Conservation (phyloP, 2,888 invertebrate genomes). For the Acleris sparsana region DNA sequence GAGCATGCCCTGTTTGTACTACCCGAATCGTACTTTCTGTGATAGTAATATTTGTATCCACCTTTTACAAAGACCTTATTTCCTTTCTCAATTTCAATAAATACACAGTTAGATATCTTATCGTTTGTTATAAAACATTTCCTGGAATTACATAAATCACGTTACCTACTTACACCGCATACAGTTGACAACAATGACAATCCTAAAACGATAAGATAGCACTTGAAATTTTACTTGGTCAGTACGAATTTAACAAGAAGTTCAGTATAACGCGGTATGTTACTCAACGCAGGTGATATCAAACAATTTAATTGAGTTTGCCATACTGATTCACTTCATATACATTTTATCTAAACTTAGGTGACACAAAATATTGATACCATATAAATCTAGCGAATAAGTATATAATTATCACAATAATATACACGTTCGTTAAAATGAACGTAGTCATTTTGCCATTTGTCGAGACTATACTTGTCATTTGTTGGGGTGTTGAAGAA, state of each 20-base stretch:
- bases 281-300: no score
- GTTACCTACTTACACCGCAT: neutral
- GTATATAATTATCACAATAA: neutral
- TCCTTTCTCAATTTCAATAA: neutral
- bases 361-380: neutral
- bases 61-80: neutral
- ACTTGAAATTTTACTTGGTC: conserved; percentile 1
- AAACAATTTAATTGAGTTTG: no score
- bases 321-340: neutral
- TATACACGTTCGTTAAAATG: neutral
- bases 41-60: conserved; percentile 5
- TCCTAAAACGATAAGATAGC: conserved; percentile 6
- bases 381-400: neutral
- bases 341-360: neutral
- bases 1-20: neutral
- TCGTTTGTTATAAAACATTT: neutral
- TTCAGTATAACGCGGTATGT: no score
- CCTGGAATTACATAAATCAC: neutral
- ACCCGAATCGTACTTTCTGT: conserved; percentile 7
- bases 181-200: conserved; percentile 2
- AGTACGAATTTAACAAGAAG: neutral
- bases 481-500: neutral
- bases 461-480: neutral
- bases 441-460: neutral
- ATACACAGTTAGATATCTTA: neutral